phyloP scores from a whole-genome alignment of 2,888 invertebrate species.

The Drosophila barbarae region DNA sequence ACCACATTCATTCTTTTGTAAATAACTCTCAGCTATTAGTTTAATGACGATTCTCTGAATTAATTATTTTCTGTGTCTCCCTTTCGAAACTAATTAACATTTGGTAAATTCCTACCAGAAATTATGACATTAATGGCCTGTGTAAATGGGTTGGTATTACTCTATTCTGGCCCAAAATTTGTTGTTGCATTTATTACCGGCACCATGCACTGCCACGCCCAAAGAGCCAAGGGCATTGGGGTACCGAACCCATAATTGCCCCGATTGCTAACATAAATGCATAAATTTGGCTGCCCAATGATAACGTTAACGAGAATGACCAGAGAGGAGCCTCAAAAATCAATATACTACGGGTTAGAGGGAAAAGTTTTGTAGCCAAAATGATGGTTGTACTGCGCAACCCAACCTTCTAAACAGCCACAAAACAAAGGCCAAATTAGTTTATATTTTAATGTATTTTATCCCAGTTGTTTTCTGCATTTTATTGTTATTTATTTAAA shows the following conservation, averaged over 20 bases:
- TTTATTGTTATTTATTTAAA: slow-evolving; percentile 33
- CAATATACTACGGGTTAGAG: slow-evolving; percentile 2
- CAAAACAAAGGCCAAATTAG: slow-evolving; percentile 20
- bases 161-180: slow-evolving; percentile 3
- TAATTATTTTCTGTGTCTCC: slow-evolving; percentile 14
- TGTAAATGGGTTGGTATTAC: slow-evolving; percentile 9
- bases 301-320: slow-evolving; percentile 44
- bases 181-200: slow-evolving; percentile 28
- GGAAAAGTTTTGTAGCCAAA: slow-evolving; percentile 2
- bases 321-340: slow-evolving; percentile 5
- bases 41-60: slow-evolving; percentile 20
- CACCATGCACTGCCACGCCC: slow-evolving; percentile 33
- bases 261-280: slow-evolving; percentile 49
- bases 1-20: neutral
- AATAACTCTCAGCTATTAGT: slow-evolving; percentile 27
- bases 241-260: slow-evolving; percentile 49
- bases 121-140: slow-evolving; percentile 26
- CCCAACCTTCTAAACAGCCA: neutral
- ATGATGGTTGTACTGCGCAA: neutral
- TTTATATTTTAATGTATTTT: slow-evolving; percentile 44
- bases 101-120: slow-evolving; percentile 11
- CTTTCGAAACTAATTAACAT: slow-evolving; percentile 19
- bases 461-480: slow-evolving; percentile 32
- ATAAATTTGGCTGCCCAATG: slow-evolving; percentile 51
- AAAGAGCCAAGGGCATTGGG: slow-evolving; percentile 10